These are phyloP conservation scores for Nesogale talazaci DNA, from an alignment of 2,113 vertebrate species.

Conservation along the genomic window DNA sequence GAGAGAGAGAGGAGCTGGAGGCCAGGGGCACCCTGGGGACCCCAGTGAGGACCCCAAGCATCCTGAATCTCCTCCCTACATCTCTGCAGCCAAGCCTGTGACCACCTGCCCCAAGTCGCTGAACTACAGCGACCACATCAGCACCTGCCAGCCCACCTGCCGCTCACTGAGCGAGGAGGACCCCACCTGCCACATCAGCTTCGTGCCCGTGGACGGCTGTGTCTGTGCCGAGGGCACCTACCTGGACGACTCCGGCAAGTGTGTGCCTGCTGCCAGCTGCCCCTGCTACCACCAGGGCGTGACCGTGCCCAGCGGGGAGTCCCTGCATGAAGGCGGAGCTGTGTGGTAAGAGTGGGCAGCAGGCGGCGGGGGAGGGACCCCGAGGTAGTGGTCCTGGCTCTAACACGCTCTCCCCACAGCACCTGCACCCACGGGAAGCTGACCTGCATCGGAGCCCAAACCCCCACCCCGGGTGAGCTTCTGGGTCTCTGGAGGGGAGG, in stretches of 20 bases:
- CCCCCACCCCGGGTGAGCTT: conserved; percentile 82
- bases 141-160: conserved; percentile 87
- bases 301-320: conserved; percentile 85
- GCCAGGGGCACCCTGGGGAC: neutral
- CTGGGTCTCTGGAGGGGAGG: neutral
- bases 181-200: conserved; percentile 83
- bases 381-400: rapidly evolving
- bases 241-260: conserved; percentile 86
- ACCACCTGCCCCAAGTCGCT: conserved; percentile 85
- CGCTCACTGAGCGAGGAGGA: conserved; percentile 83
- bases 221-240: conserved; percentile 84
- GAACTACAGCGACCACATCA: conserved; percentile 82
- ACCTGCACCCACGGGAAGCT: conserved; percentile 85
- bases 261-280: conserved; percentile 85
- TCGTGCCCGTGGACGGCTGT: conserved; percentile 88
- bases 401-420: conserved; percentile 66
- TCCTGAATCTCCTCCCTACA: neutral
- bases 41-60: rapidly evolving
- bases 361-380: rapidly evolving
- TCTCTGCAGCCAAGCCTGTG: conserved; percentile 86
- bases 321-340: conserved; percentile 82
- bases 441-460: conserved; percentile 84
- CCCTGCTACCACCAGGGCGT: conserved; percentile 87
- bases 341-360: conserved; percentile 83
- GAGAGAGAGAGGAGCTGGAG: too few species aligned